phyloP scores from a whole-genome alignment of 2,888 invertebrate species.

The Nomada flava region DNA sequence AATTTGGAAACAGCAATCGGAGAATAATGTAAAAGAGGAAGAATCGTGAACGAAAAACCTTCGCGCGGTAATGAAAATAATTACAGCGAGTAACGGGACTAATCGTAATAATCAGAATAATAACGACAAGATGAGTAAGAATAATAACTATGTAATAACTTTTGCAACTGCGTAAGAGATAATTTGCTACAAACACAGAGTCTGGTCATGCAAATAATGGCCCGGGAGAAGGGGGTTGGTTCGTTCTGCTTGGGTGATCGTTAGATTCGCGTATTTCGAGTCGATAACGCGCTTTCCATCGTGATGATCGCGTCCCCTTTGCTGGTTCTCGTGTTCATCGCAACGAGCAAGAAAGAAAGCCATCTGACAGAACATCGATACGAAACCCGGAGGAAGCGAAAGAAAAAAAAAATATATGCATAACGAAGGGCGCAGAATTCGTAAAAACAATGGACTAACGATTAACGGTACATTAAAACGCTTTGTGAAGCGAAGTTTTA shows the following conservation, averaged over 20 bases:
- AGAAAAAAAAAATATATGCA: not conserved
- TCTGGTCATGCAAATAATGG: conserved; percentile 84
- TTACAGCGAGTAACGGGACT: conserved; percentile 22
- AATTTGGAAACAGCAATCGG: conserved; percentile 27
- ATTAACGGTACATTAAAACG: not conserved
- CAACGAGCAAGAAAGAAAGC: not conserved
- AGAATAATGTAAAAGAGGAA: not conserved
- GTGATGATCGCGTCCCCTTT: conserved; percentile 4
- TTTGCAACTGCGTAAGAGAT: conserved; percentile 82
- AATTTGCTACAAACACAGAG: conserved; percentile 83
- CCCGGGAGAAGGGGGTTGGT: conserved; percentile 82
- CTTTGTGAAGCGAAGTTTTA: not conserved
- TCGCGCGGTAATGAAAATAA: conserved; percentile 7
- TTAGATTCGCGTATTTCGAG: conserved; percentile 7
- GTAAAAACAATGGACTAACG: conserved; percentile 4
- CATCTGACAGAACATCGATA: not conserved
- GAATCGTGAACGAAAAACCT: not conserved
- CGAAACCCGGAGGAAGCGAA: not conserved
- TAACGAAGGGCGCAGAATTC: conserved; percentile 4
- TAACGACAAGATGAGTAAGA: conserved; percentile 31
- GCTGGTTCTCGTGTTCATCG: not conserved
- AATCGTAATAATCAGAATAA: conserved; percentile 29
- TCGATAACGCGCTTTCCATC: conserved; percentile 1
- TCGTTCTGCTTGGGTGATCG: conserved; percentile 81
- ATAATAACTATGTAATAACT: conserved; percentile 69